Conservation (phyloP, 2,113 vertebrate genomes). For the Procapra przewalskii region DNA sequence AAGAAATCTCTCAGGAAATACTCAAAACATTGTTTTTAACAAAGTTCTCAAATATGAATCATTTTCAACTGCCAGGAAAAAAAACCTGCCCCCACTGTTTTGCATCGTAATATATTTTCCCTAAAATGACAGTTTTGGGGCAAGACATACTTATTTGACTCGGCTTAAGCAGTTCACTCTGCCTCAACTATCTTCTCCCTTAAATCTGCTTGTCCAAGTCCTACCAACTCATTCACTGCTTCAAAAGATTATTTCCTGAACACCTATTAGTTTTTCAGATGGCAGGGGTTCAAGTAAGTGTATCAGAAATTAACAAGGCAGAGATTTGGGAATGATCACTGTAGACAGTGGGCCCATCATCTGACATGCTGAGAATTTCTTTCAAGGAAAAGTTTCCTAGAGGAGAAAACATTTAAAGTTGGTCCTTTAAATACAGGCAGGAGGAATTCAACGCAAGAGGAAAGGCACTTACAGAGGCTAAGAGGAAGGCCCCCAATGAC, state of each 20-base stretch:
- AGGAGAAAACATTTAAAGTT: conserved; percentile 17
- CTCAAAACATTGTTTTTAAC: conserved; percentile 37
- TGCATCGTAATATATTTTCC: conserved; percentile 35
- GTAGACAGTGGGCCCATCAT: neutral
- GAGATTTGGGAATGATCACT: neutral
- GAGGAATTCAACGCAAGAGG: neutral
- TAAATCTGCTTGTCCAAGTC: neutral
- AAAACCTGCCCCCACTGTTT: neutral
- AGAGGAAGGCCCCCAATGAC: neutral
- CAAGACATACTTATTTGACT: neutral
- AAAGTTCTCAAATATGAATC: conserved; percentile 64
- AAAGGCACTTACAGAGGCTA: neutral
- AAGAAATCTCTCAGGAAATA: conserved; percentile 40
- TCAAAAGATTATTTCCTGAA: conserved; percentile 32
- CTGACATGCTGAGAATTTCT: neutral
- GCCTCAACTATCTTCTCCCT: neutral
- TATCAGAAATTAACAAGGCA: neutral
- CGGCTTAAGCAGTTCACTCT: conserved; percentile 12
- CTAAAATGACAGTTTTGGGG: conserved; percentile 19
- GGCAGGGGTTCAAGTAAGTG: neutral
- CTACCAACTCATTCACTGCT: neutral
- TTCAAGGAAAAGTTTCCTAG: conserved; percentile 11
- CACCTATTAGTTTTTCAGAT: neutral
- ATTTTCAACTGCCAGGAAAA: conserved; percentile 56
- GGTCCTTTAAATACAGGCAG: neutral